Conservation (phyloP, 2,113 vertebrate genomes). For the Nicator chloris region DNA sequence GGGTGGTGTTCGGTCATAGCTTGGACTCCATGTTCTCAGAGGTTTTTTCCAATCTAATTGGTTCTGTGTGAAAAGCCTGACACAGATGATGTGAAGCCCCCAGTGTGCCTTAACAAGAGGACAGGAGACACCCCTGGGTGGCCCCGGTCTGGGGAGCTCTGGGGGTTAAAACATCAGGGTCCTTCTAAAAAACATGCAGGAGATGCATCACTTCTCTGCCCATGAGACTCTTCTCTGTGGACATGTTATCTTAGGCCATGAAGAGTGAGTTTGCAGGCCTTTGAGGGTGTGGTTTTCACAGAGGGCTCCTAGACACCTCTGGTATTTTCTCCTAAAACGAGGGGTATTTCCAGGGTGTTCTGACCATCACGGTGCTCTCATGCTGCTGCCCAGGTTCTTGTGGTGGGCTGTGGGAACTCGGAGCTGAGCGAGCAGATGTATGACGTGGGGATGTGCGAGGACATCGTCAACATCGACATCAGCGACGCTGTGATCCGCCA, state of each 20-base stretch:
- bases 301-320: fast-evolving
- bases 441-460: constrained; percentile 82
- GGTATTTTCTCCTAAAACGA: fast-evolving
- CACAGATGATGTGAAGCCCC: fast-evolving
- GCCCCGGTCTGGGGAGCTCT: too few relatives aligned
- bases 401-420: constrained; percentile 97
- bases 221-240: fast-evolving
- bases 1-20: neutral
- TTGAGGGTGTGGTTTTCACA: neutral
- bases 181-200: too few relatives aligned
- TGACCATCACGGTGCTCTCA: fast-evolving
- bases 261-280: neutral
- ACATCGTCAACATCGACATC: constrained; percentile 90
- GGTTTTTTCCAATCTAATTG: neutral
- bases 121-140: neutral
- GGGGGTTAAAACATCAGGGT: fast-evolving
- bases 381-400: constrained; percentile 78
- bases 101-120: neutral
- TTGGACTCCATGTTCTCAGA: neutral
- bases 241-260: fast-evolving
- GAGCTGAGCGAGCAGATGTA: constrained; percentile 95
- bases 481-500: constrained; percentile 84
- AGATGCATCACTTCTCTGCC: neutral
- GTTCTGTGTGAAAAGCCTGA: neutral
- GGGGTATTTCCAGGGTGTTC: fast-evolving